phyloP scores from a whole-genome alignment of 2,888 invertebrate species.

The Fissipunctia ypsillon region DNA sequence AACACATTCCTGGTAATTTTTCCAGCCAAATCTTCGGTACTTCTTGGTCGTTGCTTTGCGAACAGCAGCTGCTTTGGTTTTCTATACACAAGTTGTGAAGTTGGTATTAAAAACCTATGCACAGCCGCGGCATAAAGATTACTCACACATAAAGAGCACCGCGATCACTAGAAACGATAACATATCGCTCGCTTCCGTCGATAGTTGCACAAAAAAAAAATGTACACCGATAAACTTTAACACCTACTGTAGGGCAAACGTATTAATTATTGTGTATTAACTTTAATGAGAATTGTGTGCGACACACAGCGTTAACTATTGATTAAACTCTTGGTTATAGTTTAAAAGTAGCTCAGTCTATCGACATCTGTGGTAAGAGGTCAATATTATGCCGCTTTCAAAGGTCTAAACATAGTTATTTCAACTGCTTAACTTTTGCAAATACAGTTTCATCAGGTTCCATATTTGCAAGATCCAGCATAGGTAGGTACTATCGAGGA shows the following conservation, averaged over 20 bases:
- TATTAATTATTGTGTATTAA: conserved; percentile 62
- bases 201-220: conserved; percentile 60
- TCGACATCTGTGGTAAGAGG: not conserved
- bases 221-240: conserved; percentile 66
- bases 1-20: too few relatives aligned
- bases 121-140: conserved; percentile 7
- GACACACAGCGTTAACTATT: conserved; percentile 23
- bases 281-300: conserved; percentile 54
- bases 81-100: not conserved
- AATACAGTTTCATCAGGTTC: not conserved
- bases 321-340: conserved; percentile 15
- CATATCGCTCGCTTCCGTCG: conserved; percentile 65
- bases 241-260: conserved; percentile 55
- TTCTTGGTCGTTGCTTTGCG: not conserved
- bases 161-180: conserved; percentile 65
- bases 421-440: not conserved
- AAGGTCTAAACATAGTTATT: not conserved
- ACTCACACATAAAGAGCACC: conserved; percentile 55
- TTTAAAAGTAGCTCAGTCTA: conserved; percentile 3
- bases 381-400: not conserved
- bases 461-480: too few relatives aligned
- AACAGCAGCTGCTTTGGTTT: not conserved
- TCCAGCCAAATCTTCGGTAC: too few relatives aligned
- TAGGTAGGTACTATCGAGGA: too few relatives aligned
- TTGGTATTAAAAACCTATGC: not conserved